A percentile compares a stretch with the other conserved stretches of the same genome.
Evolutionary conservation across 2,113 vertebrate species (phyloP).

Genomic region (Maccullochella peelii): DNA sequence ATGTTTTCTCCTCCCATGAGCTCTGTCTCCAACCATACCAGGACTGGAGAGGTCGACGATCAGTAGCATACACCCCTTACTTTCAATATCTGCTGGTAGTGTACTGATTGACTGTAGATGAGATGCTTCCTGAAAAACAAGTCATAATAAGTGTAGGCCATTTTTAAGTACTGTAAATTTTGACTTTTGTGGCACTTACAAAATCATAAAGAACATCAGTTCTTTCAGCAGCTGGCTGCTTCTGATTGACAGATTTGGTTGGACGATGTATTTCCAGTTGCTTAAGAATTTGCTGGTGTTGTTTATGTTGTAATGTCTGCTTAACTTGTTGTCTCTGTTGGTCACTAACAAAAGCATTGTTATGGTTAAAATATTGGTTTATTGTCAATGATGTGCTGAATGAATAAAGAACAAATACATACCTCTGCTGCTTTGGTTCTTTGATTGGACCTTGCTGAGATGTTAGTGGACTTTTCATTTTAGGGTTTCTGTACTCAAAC

Average conservation of each 20-base stretch:
- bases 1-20: slow-evolving; percentile 24
- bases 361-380: background rate
- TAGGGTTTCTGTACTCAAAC: slow-evolving; percentile 1
- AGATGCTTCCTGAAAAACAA: slow-evolving; percentile 79
- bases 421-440: slow-evolving; percentile 55
- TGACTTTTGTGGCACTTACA: slow-evolving; percentile 56
- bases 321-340: slow-evolving; percentile 62
- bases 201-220: slow-evolving; percentile 79
- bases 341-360: slow-evolving; percentile 36
- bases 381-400: background rate
- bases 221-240: slow-evolving; percentile 78
- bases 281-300: slow-evolving; percentile 63
- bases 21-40: slow-evolving; percentile 55
- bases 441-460: slow-evolving; percentile 61
- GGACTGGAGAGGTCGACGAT: slow-evolving; percentile 76
- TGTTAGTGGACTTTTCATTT: slow-evolving; percentile 24
- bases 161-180: background rate
- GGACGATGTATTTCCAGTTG: slow-evolving; percentile 76
- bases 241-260: slow-evolving; percentile 69
- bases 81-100: slow-evolving; percentile 52
- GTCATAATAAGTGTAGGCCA: background rate
- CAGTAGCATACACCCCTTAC: slow-evolving; percentile 73
- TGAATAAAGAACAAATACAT: background rate
- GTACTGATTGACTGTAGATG: slow-evolving; percentile 68
- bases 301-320: slow-evolving; percentile 40